Evolutionary conservation across 2,113 vertebrate genomes (phyloP).

Genomic region (Fulmarus glacialis): DNA sequence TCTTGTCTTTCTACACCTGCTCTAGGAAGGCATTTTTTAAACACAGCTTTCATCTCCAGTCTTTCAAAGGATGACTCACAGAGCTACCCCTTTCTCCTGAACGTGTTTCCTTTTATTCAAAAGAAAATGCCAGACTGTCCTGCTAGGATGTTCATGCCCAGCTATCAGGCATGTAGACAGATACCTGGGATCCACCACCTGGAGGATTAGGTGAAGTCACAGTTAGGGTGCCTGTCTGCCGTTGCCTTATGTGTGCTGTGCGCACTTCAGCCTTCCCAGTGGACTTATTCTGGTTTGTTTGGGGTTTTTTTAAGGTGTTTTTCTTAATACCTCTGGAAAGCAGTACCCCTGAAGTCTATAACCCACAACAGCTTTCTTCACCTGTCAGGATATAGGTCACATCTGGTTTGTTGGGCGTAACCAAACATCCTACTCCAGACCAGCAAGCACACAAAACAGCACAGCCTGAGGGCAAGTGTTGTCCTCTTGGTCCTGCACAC

Average conservation of each 20-base stretch:
- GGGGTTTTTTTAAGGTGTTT: neutral
- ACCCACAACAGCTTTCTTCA: neutral
- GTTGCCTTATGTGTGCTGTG: neutral
- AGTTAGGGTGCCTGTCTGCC: neutral
- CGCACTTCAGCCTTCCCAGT: neutral
- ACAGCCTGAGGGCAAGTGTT: neutral
- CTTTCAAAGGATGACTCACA: neutral
- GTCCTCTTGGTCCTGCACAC: neutral
- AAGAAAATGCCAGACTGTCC: neutral
- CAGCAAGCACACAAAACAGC: neutral
- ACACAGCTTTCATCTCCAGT: rapidly evolving
- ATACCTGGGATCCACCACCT: neutral
- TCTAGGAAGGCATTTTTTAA: neutral
- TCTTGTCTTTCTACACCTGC: neutral
- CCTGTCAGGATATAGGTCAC: neutral
- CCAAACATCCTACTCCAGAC: neutral
- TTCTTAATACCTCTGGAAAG: neutral
- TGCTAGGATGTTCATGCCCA: neutral
- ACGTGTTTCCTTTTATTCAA: neutral
- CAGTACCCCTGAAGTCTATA: neutral
- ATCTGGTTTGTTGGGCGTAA: neutral
- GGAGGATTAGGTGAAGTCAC: neutral
- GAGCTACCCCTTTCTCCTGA: neutral
- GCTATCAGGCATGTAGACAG: rapidly evolving
- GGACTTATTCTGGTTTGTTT: neutral